Base-by-base conservation (phyloP, 2,888 invertebrate genomes). In the Theodoxus fluviatilis region DNA sequence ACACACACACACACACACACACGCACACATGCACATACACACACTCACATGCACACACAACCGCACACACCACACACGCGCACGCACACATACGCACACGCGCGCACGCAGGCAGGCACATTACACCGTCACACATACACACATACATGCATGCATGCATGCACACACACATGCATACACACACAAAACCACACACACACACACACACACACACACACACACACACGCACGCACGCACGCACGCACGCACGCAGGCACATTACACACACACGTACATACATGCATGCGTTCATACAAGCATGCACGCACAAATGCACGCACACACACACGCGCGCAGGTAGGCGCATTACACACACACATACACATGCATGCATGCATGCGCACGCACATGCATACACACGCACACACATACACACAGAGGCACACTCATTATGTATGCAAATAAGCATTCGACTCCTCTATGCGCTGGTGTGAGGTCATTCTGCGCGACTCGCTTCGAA, bases 201-300 rank as follows among this genome's bases (percentile, higher is more conserved):
- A 28, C 31, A 68, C 33, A 49, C 59, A 63, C 33, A 69, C 33
- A 63, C 33, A 63, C 57, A 63, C 35, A 69, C 33, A 49, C 33
- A 69, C 61, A 61, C n/a, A 61, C 35, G 22, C n/a, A 35, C 61
- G 22, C n/a, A 35, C 61, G 22, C n/a, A 61, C 35, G n/a, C 6
- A 18, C 61, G 37, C n/a, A 35, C 61, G 37, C 22, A 35, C 61
- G 37, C n/a, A 35, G n/a, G 37, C 22, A 61, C 35, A 35, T 18
- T n/a, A 61, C 61, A 61, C 35, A 61, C 61, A 61, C 22, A 61
- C 61, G 22, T 18, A 61, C 61, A 61, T 18, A 61, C 61, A 61
- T 35, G 37, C 61, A 61, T 18, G n/a, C 61, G n/a, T 6, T 22
- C 61, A 35, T 18, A 35, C 61, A 61, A 7, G 37, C 61, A 61